Evolutionary conservation across 1,140 invertebrate species (phyloP), one percentile per base, ranked within the genome.

Genomic region (Alviniconcha marisindica): DNA sequence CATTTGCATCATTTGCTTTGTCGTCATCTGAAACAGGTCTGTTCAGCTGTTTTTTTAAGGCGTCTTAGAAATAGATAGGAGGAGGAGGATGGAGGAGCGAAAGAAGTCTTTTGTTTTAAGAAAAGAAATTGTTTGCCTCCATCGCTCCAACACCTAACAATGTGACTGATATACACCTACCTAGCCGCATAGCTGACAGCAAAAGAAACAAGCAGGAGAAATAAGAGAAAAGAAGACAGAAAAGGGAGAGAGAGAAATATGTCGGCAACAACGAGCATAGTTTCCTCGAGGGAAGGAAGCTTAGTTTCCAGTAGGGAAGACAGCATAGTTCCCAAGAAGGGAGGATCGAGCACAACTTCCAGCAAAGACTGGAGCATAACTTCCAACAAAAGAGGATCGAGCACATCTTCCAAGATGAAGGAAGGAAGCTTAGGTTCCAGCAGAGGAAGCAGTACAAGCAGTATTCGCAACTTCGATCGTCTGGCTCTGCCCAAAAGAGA

Each of bases 401-500:
- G 15, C 1, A 21, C 28, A 24, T n/a, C 71, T 36, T 42, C 2
- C 15, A 7, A 76, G 15, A 15, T 40, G 5, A 73, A 73, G 1
- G 15, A n/a, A 12, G 21, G 15, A 28, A 10, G 36, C 73, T 24
- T n/a, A 7, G 44, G 40, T 24, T 48, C 31, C 15, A 3, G 42
- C 28, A 33, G 42, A 24, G 33, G 0, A 12, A 33, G 42, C 2
- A 51, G 51, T 31, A 77, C 31, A 15, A 12, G n/a, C 42, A 38
- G 10, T 24, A 28, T 36, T 24, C n/a, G 42, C 40, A 42, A 18
- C 40, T 0, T 76, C 1, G 21, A 3, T 38, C 36, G 73, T 14
- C 38, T 76, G 33, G 31, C n/a, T 12, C 73, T 80, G 31, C 33
- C 78, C 38, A 51, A 78, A 7, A 69, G 14, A 38, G 28, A 80